These are phyloP conservation scores for Ispidina picta DNA, from an alignment of 2,797 vertebrate genomes.

Conservation along the genomic window DNA sequence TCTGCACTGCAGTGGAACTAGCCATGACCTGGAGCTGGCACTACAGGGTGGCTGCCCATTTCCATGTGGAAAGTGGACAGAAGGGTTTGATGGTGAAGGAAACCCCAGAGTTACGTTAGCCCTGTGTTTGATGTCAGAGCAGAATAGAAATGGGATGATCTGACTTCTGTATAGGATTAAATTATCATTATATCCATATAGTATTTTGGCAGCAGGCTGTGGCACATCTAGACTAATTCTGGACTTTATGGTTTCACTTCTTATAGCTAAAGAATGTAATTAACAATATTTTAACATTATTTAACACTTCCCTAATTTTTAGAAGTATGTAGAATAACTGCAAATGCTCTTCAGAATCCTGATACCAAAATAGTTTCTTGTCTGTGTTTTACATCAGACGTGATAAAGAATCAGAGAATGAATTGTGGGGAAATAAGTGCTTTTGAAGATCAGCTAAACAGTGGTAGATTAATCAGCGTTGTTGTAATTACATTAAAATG, in stretches of 20 bases:
- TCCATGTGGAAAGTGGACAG: fast-evolving
- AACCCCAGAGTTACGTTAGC: background rate
- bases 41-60: background rate
- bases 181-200: background rate
- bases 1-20: background rate
- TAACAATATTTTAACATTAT: too few species aligned
- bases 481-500: too few species aligned
- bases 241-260: background rate
- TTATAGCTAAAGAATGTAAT: background rate
- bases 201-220: background rate
- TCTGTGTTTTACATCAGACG: too few species aligned
- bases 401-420: too few species aligned
- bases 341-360: too few species aligned
- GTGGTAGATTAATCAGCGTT: too few species aligned
- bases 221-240: background rate
- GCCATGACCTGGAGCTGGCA: background rate
- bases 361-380: too few species aligned
- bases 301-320: too few species aligned
- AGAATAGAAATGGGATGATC: background rate
- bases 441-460: too few species aligned
- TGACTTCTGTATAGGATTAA: background rate
- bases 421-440: too few species aligned
- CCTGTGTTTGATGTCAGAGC: background rate
- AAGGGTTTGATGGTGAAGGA: background rate
- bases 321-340: too few species aligned